Evolutionary conservation across 2,888 invertebrate species (phyloP).

Genomic region (Andrena chrysosceles): DNA sequence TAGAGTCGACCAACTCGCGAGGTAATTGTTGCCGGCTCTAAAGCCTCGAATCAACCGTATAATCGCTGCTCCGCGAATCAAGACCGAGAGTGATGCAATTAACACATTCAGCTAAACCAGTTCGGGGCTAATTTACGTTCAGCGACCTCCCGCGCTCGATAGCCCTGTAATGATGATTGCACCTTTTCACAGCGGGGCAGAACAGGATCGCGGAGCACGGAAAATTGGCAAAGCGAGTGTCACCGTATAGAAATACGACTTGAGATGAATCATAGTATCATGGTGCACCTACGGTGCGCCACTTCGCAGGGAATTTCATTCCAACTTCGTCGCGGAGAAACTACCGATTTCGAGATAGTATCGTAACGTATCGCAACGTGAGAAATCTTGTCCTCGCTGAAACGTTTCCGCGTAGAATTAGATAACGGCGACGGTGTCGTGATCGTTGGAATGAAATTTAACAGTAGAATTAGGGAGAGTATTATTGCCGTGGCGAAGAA

Average conservation of each 20-base stretch:
- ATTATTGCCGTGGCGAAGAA: constrained; percentile 36
- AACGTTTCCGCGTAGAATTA: constrained; percentile 46
- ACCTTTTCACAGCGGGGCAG: constrained; percentile 16
- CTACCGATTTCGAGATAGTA: constrained; percentile 5
- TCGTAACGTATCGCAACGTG: constrained; percentile 27
- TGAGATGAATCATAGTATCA: background rate
- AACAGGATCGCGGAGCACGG: background rate
- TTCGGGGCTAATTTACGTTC: constrained; percentile 67
- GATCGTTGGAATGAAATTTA: constrained; percentile 45
- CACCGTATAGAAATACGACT: background rate
- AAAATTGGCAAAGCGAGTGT: background rate
- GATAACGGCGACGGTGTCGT: constrained; percentile 34
- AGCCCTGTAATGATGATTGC: constrained; percentile 47
- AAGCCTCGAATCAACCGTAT: constrained; percentile 65
- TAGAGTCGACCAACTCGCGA: constrained; percentile 40
- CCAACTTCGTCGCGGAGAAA: background rate
- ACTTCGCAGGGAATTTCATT: background rate
- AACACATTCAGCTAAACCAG: constrained; percentile 72
- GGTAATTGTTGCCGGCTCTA: constrained; percentile 64
- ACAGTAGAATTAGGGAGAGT: constrained; percentile 42
- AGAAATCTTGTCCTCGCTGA: constrained; percentile 23
- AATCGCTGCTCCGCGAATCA: constrained; percentile 70
- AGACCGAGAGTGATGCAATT: constrained; percentile 69
- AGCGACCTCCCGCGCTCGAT: constrained; percentile 19
- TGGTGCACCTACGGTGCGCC: background rate